These are phyloP conservation scores for Trachelus tabidus DNA, from an alignment of 2,888 invertebrate species.

Conservation along the genomic window DNA sequence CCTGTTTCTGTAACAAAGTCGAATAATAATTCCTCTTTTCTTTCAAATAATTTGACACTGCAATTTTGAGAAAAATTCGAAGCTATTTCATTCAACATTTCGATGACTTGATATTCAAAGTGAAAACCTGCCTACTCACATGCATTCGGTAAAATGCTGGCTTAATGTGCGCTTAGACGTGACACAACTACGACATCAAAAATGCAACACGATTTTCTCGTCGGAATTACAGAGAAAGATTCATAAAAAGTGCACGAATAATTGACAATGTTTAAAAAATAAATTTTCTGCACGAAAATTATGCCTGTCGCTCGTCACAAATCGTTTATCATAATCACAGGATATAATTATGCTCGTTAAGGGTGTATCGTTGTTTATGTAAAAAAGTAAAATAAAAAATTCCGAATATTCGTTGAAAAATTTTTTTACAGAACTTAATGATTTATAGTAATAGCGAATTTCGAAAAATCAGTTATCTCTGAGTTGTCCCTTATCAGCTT, in stretches of 20 bases:
- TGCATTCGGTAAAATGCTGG: neutral
- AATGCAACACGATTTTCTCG: neutral
- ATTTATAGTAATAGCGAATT: neutral
- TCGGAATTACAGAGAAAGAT: neutral
- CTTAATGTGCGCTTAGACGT: slow-evolving; percentile 50
- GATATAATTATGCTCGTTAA: neutral
- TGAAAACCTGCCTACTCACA: neutral
- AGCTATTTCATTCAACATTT: neutral
- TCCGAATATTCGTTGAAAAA: neutral
- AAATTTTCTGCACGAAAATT: neutral
- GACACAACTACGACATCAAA: slow-evolving; percentile 25
- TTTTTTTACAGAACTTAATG: neutral
- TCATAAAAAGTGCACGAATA: neutral
- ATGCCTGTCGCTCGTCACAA: neutral
- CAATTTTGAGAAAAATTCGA: neutral
- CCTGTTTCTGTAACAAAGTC: neutral
- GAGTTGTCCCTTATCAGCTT: neutral
- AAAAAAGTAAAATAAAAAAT: neutral
- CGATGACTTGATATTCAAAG: neutral
- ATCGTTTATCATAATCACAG: neutral
- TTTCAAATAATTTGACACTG: neutral
- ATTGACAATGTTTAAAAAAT: neutral
- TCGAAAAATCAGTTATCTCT: neutral
- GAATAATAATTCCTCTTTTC: neutral
- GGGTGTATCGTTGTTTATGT: neutral